Evolutionary conservation across 1,140 invertebrate genomes (phyloP), one percentile per base, ranked within the genome.

Genomic region (Papilio dardanus): DNA sequence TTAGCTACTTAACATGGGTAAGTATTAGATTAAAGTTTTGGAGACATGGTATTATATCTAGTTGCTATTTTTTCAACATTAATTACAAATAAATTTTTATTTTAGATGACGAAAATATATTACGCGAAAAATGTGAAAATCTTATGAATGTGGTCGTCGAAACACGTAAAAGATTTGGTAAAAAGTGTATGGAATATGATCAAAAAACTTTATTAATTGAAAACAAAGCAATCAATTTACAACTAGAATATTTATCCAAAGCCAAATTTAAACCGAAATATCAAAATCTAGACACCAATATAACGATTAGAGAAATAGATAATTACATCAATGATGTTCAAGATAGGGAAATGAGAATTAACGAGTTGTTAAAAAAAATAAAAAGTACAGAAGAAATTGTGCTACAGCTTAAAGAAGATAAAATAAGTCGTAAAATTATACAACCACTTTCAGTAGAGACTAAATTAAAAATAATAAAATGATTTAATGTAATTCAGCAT

Each of bases 71-170:
- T 28, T 16, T 30, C 28, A 35, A 35, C 16, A 0, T 66, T 30
- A 24, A 65, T 24, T 65, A 21, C 19, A 33, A 19, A 12, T 24
- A 0, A 4, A 10, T 54, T 65, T 12, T 77, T 33, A 12, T 87
- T 85, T 62, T 75, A 87, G 86, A 86, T 46, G 28, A 54, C 8
- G 83, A 83, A 66, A 77, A 88, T 6, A 24, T 82, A 10, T 46
- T 89, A 33, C 83, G 85, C 75, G 83, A 87, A 4, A 87, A 90
- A 83, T 91, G 88, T 54, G 91, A 92, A 71, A 83, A 89, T 67
- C 71, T 91, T 3, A 90, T 92, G 89, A 89, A 86, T 14, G 74
- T 88, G 16, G 89, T 92, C 0, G 89, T 91, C 1, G 91, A 91
- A 77, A 88, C 87, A 12, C 76, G 91, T 16, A 91, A 91, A 80